A percentile compares a stretch with the other conserved stretches of the same genome.
Conservation (phyloP, 2,888 invertebrate species). For the Coleophora deauratella region DNA sequence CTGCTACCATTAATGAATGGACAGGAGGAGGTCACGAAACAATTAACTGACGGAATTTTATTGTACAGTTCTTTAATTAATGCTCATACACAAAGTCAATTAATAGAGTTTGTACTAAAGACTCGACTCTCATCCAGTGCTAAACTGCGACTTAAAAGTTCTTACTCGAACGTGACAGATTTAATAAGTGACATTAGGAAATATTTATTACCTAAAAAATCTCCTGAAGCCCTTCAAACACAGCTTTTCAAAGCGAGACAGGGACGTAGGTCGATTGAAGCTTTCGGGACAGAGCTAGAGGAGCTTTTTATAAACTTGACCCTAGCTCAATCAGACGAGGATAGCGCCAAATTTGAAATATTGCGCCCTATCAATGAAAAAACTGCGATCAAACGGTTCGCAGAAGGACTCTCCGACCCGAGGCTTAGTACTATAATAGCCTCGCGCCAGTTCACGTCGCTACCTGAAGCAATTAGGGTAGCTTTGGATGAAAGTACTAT, state of each 20-base stretch:
- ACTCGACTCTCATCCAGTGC: no score
- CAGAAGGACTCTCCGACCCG: conserved; percentile 10
- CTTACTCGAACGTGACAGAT: no score
- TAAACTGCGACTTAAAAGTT: no score
- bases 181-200: no score
- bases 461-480: conserved; percentile 11
- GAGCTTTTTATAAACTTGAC: conserved; percentile 12
- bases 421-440: conserved; percentile 10
- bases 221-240: conserved; percentile 4
- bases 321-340: conserved; percentile 11
- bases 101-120: no score
- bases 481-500: conserved; percentile 13
- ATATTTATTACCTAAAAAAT: not conserved
- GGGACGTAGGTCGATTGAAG: conserved; percentile 3
- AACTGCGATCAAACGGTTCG: conserved; percentile 12
- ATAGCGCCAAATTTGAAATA: conserved; percentile 2
- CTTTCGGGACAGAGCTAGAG: conserved; percentile 9
- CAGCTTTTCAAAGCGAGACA: conserved; percentile 4
- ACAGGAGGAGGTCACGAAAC: no score
- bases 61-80: no score
- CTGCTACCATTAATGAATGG: no score
- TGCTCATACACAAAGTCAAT: no score
- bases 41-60: no score
- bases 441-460: conserved; percentile 5
- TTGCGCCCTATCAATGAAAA: conserved; percentile 13